phyloP scores from a whole-genome alignment of 2,797 vertebrate genomes.

The Lutra lutra region DNA sequence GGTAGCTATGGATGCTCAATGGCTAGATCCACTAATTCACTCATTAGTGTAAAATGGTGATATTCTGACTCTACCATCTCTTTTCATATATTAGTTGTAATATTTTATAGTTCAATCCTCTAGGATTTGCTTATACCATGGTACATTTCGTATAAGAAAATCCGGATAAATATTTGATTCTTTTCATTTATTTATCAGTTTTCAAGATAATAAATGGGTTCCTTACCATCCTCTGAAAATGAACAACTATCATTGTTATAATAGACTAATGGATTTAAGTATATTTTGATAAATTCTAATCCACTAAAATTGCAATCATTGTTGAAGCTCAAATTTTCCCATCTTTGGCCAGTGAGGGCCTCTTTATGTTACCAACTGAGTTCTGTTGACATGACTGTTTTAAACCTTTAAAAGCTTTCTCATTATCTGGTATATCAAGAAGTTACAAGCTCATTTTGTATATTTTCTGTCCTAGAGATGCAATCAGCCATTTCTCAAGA shows the following conservation, averaged over 20 bases:
- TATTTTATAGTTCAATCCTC: neutral
- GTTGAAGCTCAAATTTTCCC: neutral
- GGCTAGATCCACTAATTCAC: neutral
- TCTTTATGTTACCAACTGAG: neutral
- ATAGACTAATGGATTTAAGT: neutral
- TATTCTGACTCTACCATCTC: neutral
- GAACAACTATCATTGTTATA: neutral
- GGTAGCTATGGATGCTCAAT: neutral
- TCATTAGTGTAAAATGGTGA: neutral
- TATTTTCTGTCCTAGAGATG: neutral
- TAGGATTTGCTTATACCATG: neutral
- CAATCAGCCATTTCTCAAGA: neutral
- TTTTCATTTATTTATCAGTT: neutral
- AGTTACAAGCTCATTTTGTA: neutral
- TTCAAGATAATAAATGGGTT: neutral
- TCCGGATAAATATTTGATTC: neutral
- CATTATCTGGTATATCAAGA: neutral
- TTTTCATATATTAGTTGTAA: neutral
- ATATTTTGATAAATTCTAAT: neutral
- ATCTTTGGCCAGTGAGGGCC: neutral
- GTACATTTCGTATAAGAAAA: neutral
- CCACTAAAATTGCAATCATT: neutral
- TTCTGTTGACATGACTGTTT: neutral
- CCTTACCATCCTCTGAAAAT: neutral
- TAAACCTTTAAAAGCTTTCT: neutral